phyloP scores from a whole-genome alignment of 1,140 invertebrate genomes.

The Cecropterus lyciades region DNA sequence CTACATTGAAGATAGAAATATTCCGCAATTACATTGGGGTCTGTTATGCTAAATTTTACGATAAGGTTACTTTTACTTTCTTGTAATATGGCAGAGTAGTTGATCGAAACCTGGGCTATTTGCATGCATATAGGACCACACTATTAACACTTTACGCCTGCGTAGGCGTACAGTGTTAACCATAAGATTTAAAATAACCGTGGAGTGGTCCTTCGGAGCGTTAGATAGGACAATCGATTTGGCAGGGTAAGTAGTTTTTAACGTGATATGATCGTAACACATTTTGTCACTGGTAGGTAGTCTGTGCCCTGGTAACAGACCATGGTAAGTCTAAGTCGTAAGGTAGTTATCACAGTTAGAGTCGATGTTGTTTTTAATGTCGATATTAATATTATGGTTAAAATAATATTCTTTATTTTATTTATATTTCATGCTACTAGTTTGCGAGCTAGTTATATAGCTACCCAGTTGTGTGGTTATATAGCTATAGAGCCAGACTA shows the following conservation, averaged over 20 bases:
- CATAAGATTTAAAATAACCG: background rate
- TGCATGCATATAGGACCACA: too few species aligned
- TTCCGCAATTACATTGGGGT: background rate
- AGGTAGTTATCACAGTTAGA: constrained; percentile 14
- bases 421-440: too few species aligned
- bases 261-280: constrained; percentile 29
- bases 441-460: too few species aligned
- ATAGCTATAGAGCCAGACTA: too few species aligned
- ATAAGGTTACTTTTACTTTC: background rate
- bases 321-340: constrained; percentile 9
- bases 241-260: constrained; percentile 13
- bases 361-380: constrained; percentile 9
- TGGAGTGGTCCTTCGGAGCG: constrained; percentile 13
- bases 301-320: constrained; percentile 16
- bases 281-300: constrained; percentile 11
- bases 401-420: constrained; percentile 4
- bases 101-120: background rate
- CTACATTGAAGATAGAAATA: too few species aligned
- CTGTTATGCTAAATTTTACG: background rate
- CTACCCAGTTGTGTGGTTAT: too few species aligned
- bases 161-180: background rate
- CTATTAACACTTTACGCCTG: too few species aligned
- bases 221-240: constrained; percentile 11
- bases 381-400: constrained; percentile 32
- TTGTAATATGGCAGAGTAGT: background rate